Conservation (phyloP, 2,888 invertebrate species). For the Phymatocera aterrima region DNA sequence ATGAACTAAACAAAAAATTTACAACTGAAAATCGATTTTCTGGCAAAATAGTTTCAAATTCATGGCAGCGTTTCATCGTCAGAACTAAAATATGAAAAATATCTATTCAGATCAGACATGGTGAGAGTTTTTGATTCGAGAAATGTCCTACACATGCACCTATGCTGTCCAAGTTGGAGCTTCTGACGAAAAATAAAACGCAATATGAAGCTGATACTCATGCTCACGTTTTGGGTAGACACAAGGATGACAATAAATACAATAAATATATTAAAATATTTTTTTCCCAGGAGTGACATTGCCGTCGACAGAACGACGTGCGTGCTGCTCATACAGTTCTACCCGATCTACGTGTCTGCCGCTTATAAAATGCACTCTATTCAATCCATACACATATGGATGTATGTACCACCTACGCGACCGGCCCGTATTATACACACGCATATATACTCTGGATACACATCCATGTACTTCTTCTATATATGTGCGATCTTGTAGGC, state of each 20-base stretch:
- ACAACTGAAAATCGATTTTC: too few relatives aligned
- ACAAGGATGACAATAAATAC: neutral
- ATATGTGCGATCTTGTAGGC: neutral
- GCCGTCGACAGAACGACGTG: neutral
- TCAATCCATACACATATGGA: neutral
- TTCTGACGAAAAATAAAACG: neutral
- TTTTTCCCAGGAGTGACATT: slow-evolving; percentile 6
- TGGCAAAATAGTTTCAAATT: too few relatives aligned
- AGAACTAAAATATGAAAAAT: neutral
- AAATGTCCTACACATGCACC: neutral
- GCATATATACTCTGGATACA: neutral
- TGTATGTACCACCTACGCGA: slow-evolving; percentile 8
- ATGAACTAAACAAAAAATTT: too few relatives aligned
- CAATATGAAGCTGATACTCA: neutral
- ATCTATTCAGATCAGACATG: neutral
- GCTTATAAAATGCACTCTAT: slow-evolving; percentile 16
- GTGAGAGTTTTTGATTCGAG: neutral
- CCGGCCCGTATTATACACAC: neutral
- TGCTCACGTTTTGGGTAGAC: neutral
- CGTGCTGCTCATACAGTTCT: neutral
- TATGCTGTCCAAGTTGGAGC: neutral
- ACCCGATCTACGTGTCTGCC: neutral
- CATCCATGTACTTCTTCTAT: neutral
- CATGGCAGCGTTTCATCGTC: too few relatives aligned
- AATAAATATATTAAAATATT: neutral